Conservation (phyloP, 1,140 invertebrate genomes). For the Drosophila parabipectinata region DNA sequence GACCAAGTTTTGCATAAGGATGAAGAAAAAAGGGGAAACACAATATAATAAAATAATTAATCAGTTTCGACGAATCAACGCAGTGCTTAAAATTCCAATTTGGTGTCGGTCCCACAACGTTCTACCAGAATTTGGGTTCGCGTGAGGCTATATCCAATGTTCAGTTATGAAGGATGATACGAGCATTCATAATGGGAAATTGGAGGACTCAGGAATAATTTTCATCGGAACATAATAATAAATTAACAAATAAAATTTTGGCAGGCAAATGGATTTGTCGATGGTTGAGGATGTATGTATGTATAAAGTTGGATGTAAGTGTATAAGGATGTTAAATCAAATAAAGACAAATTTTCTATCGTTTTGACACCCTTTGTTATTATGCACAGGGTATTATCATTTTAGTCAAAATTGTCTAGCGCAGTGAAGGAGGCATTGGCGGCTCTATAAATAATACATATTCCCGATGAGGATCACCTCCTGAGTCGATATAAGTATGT, state of each 20-base stretch:
- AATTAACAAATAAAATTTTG: slow-evolving; percentile 79
- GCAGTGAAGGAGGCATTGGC: too few species aligned
- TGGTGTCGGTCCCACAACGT: not conserved
- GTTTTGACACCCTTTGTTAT: not conserved
- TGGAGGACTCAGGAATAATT: slow-evolving; percentile 72
- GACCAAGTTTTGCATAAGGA: slow-evolving; percentile 51
- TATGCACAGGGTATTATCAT: too few species aligned
- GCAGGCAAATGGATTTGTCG: slow-evolving; percentile 62
- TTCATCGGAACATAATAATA: slow-evolving; percentile 78
- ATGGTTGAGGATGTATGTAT: not conserved
- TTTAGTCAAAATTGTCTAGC: too few species aligned
- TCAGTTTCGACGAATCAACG: slow-evolving; percentile 63
- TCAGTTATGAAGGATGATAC: slow-evolving; percentile 68
- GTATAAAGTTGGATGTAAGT: not conserved
- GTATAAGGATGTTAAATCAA: slow-evolving; percentile 39
- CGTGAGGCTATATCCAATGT: not conserved
- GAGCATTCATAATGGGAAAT: slow-evolving; percentile 70
- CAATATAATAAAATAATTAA: slow-evolving; percentile 65
- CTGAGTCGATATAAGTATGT: too few species aligned
- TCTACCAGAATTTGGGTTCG: slow-evolving; percentile 13
- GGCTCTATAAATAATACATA: too few species aligned
- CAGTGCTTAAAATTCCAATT: slow-evolving; percentile 47
- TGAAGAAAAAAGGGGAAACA: slow-evolving; percentile 12
- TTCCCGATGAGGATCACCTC: too few species aligned
- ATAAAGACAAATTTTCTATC: slow-evolving; percentile 73